phyloP scores from a whole-genome alignment of 2,888 invertebrate species.

The Calameuta pallipes region DNA sequence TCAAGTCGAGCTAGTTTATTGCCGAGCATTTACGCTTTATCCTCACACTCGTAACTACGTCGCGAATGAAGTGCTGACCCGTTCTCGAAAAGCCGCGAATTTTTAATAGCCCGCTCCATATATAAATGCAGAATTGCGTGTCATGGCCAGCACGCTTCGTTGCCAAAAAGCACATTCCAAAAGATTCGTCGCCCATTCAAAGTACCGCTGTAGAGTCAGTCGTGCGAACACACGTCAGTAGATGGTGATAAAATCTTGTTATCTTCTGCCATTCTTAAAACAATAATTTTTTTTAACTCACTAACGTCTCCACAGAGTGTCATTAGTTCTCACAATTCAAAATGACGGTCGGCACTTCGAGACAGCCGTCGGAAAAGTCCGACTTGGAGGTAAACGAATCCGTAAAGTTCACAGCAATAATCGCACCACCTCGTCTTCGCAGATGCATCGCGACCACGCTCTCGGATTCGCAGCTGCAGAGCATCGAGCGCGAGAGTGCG shows the following conservation, averaged over 20 bases:
- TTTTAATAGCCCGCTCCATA: constrained; percentile 32
- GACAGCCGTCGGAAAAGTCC: background rate
- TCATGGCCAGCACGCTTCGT: constrained; percentile 36
- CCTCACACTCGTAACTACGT: background rate
- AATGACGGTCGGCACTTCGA: background rate
- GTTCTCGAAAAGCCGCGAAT: constrained; percentile 27
- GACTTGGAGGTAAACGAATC: background rate
- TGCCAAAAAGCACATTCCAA: constrained; percentile 40
- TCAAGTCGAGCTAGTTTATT: background rate
- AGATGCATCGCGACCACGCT: constrained; percentile 62
- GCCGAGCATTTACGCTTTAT: background rate
- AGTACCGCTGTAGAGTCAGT: background rate
- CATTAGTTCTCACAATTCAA: background rate
- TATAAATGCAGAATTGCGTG: constrained; percentile 39
- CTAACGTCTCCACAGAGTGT: background rate
- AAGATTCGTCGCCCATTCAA: constrained; percentile 1
- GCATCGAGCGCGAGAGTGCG: constrained; percentile 62
- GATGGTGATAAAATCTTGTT: background rate
- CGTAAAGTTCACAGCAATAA: background rate
- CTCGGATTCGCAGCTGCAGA: constrained; percentile 60
- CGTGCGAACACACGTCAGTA: background rate
- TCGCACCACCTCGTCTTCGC: constrained; percentile 23
- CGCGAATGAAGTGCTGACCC: background rate
- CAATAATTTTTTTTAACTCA: background rate
- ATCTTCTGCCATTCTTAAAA: background rate